Evolutionary conservation across 2,888 invertebrate species (phyloP).

Genomic region (Leptopilina syphax): DNA sequence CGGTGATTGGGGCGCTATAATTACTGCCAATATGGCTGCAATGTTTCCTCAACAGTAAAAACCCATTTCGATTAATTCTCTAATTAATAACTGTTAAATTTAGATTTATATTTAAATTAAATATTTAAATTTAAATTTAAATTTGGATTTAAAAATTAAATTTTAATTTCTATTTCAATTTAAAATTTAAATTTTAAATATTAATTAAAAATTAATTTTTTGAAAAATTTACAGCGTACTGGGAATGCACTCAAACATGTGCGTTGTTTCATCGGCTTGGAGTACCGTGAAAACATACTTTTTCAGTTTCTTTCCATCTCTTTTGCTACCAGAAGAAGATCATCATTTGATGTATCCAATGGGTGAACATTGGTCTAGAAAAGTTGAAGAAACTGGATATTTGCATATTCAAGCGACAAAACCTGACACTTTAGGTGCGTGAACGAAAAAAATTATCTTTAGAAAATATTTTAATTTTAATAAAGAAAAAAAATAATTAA

Average conservation of each 20-base stretch:
- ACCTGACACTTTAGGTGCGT: conserved; percentile 85
- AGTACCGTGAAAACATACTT: conserved; percentile 56
- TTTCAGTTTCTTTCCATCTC: conserved; percentile 65
- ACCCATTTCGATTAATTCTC: too few relatives aligned
- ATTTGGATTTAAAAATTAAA: too few relatives aligned
- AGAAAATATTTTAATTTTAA: not conserved
- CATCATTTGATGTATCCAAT: conserved; percentile 66
- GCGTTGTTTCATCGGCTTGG: conserved; percentile 60
- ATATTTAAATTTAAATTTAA: too few relatives aligned
- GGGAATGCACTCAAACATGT: conserved; percentile 79
- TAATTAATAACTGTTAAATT: too few relatives aligned
- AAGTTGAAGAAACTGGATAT: conserved; percentile 70
- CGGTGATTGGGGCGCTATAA: conserved; percentile 89
- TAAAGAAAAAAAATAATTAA: not conserved
- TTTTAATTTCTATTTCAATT: not conserved
- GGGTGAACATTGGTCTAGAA: conserved; percentile 49
- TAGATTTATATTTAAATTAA: too few relatives aligned
- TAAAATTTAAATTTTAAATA: too few relatives aligned
- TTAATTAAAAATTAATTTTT: too few relatives aligned
- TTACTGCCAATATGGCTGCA: conserved; percentile 82
- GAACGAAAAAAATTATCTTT: conserved; percentile 29
- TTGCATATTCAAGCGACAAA: conserved; percentile 83
- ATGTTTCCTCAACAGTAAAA: conserved; percentile 80
- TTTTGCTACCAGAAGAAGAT: conserved; percentile 64
- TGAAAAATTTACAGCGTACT: conserved; percentile 71